Conservation (phyloP, 2,888 invertebrate species). For the Galeopsomyia nigrocyanea region DNA sequence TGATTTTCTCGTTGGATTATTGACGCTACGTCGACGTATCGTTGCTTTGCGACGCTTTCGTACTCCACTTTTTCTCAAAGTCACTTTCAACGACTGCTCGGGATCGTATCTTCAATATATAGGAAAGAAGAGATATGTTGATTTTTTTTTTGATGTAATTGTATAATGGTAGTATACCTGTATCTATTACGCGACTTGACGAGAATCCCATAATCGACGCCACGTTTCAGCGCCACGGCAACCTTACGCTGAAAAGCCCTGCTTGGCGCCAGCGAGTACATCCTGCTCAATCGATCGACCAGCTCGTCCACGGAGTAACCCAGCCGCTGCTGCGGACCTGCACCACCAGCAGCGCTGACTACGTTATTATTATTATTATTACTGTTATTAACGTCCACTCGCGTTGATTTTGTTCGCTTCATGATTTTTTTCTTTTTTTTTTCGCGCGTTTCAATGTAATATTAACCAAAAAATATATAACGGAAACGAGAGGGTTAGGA, state of each 20-base stretch:
- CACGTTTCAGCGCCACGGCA: constrained; percentile 57
- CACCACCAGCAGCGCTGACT: too few relatives aligned
- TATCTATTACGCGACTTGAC: constrained; percentile 57
- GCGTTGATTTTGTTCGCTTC: background rate
- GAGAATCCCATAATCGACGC: constrained; percentile 60
- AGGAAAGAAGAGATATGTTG: too few relatives aligned
- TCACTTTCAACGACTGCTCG: constrained; percentile 30
- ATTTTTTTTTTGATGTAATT: too few relatives aligned
- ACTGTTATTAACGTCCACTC: background rate
- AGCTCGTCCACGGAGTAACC: constrained; percentile 57
- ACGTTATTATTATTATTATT: too few relatives aligned
- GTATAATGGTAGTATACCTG: constrained; percentile 55
- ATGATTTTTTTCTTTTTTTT: background rate
- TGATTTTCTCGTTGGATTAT: background rate
- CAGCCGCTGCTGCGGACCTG: too few relatives aligned
- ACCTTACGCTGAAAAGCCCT: constrained; percentile 55
- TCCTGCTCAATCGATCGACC: constrained; percentile 53
- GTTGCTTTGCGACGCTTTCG: background rate
- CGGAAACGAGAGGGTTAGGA: too few relatives aligned
- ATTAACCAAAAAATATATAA: background rate
- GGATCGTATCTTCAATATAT: constrained; percentile 53
- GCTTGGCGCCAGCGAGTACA: constrained; percentile 52
- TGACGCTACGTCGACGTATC: background rate
- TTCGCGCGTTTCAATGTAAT: background rate
- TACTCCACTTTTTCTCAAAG: background rate